Evolutionary conservation across 2,797 vertebrate genomes (phyloP).

Genomic region (Florisuga fusca): DNA sequence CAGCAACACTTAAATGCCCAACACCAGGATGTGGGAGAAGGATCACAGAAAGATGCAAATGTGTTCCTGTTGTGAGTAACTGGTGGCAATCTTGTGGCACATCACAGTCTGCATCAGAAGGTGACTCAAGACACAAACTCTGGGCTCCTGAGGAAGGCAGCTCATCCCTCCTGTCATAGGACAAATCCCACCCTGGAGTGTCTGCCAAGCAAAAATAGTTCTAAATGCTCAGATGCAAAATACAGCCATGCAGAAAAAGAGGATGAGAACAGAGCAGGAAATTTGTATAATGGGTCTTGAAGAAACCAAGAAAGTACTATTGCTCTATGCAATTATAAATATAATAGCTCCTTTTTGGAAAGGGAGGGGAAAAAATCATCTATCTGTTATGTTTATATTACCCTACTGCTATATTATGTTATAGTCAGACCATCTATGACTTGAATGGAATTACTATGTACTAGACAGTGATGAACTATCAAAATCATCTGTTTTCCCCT

Average conservation of each 20-base stretch:
- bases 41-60: background rate
- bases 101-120: background rate
- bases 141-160: background rate
- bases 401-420: background rate
- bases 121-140: background rate
- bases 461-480: constrained; percentile 1
- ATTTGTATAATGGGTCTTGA: background rate
- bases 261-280: background rate
- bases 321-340: constrained; percentile 7
- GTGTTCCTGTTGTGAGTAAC: background rate
- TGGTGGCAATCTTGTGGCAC: background rate
- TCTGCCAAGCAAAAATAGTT: background rate
- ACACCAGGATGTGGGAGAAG: background rate
- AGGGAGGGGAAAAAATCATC: background rate
- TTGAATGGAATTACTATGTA: background rate
- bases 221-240: background rate
- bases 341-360: constrained; percentile 28
- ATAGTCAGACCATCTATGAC: background rate
- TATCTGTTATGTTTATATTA: constrained; percentile 21
- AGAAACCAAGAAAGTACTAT: background rate
- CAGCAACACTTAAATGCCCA: background rate
- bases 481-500: constrained; percentile 28
- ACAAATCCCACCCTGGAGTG: background rate
- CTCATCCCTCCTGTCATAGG: background rate
- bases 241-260: background rate